Conservation (phyloP, 2,797 vertebrate genomes). For the Neosalanx taihuensis region DNA sequence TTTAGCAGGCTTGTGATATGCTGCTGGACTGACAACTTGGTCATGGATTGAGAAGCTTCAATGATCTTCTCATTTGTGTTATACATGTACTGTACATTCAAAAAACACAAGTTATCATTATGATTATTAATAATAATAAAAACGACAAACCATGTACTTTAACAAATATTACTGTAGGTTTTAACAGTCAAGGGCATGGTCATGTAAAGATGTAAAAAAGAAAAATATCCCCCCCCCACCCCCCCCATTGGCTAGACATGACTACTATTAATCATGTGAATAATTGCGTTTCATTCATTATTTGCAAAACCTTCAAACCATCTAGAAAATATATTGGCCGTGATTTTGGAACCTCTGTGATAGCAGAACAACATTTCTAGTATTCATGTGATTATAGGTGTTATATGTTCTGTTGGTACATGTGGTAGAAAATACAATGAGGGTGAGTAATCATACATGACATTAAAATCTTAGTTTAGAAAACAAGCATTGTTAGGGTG, state of each 20-base stretch:
- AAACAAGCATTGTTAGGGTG: conserved; percentile 3
- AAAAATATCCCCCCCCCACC: not conserved
- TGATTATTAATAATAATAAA: not conserved
- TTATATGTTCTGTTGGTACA: not conserved
- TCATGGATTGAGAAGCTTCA: not conserved
- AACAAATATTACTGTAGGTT: not conserved
- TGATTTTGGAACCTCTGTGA: not conserved
- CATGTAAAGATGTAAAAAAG: conserved; percentile 3
- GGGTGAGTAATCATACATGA: conserved; percentile 9
- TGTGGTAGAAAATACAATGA: not conserved
- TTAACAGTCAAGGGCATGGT: conserved; percentile 13
- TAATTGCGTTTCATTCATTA: too few relatives aligned
- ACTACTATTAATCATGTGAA: not conserved
- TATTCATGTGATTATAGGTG: not conserved
- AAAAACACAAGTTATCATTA: not conserved
- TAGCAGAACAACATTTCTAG: not conserved
- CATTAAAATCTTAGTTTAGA: conserved; percentile 13
- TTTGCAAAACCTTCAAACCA: not conserved
- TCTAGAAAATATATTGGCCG: not conserved
- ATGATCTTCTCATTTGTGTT: not conserved
- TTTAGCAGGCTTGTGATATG: conserved; percentile 10
- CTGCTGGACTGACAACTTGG: not conserved
- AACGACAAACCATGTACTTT: not conserved
- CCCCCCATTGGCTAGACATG: not conserved
- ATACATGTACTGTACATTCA: not conserved